These are phyloP conservation scores for Ectropis grisescens DNA, from an alignment of 1,140 invertebrate species.

Conservation along the genomic window DNA sequence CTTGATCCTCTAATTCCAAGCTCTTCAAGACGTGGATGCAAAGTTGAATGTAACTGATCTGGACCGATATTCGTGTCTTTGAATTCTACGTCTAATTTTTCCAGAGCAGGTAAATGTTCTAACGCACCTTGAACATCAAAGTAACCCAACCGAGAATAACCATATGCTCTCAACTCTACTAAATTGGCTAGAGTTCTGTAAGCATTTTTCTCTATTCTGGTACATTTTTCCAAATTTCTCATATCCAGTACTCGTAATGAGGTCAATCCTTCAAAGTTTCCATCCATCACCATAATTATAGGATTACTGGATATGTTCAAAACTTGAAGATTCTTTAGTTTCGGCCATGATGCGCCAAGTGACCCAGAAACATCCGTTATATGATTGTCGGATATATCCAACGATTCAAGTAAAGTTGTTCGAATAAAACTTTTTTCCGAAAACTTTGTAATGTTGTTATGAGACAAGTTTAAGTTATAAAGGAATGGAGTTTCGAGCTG, in stretches of 20 bases:
- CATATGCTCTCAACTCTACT: conserved; percentile 77
- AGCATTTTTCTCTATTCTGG: conserved; percentile 86
- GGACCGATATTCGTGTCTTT: conserved; percentile 86
- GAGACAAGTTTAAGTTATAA: conserved; percentile 83
- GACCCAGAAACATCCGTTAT: conserved; percentile 73
- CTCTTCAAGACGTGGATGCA: conserved; percentile 83
- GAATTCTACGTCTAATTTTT: conserved; percentile 86
- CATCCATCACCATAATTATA: conserved; percentile 78
- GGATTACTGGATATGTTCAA: conserved; percentile 87
- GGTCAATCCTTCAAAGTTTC: conserved; percentile 79
- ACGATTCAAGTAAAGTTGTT: conserved; percentile 81
- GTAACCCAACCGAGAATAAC: conserved; percentile 84
- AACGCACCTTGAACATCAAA: conserved; percentile 86
- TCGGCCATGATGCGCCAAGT: conserved; percentile 74
- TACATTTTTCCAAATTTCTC: conserved; percentile 76
- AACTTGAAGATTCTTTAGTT: conserved; percentile 75
- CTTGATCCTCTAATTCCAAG: conserved; percentile 82
- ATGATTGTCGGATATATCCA: conserved; percentile 85
- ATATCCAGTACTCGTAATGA: conserved; percentile 77
- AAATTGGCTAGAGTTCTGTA: conserved; percentile 81
- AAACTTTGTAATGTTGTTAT: conserved; percentile 80
- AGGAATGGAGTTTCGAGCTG: conserved; percentile 90
- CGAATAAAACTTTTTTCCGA: conserved; percentile 79
- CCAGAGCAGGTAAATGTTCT: conserved; percentile 76
- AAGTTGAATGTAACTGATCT: conserved; percentile 83